Base-by-base conservation (phyloP, 2,888 invertebrate genomes). In the Drosophila ezoana region DNA sequence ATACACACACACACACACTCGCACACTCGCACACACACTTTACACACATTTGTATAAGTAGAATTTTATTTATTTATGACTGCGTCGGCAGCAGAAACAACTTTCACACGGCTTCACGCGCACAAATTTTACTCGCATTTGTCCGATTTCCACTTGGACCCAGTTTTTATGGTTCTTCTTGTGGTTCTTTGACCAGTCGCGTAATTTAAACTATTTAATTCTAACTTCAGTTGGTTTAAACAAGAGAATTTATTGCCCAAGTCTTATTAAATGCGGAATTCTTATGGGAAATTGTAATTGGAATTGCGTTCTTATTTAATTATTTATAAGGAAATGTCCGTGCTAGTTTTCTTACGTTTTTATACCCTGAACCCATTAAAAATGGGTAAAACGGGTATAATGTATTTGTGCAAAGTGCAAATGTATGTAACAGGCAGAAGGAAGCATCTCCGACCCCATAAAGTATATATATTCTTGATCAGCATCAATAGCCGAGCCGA, bases 61-160 rank as follows among this genome's bases (percentile, higher is more conserved):
- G 53, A 88, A 71, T 79, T 76, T 79, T 80, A 76, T 83, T 83
- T 83, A 88, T 83, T 83, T 83, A 88, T 87, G 87, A 56, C 60
- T 60, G 53, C 72, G 56, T 64, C 61, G 59, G 56, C 40, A 49
- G 66, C 57, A 65, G 56, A 58, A 72, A 73, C 51, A 72, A 67
- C 60, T 73, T 69, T 72, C 63, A 40, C 67, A 65, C 71, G 73
- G 66, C 76, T 81, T 82, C 80, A 64, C 76, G 61, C 73, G 66
- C 53, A 63, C 66, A 72, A 81, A 75, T 70, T 81, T 67, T 38
- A 40, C 61, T 61, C 59, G 51, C 63, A 68, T 66, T 82, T 68
- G 52, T 70, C 59, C 65, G 63, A 64, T 64, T 71, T 53, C 61
- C 51, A 47, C 69, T 54, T 44, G 63, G 49, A 43, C 38, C 23